These are phyloP conservation scores for Psittacula derbiana DNA, from an alignment of 2,797 vertebrate genomes.

Conservation along the genomic window DNA sequence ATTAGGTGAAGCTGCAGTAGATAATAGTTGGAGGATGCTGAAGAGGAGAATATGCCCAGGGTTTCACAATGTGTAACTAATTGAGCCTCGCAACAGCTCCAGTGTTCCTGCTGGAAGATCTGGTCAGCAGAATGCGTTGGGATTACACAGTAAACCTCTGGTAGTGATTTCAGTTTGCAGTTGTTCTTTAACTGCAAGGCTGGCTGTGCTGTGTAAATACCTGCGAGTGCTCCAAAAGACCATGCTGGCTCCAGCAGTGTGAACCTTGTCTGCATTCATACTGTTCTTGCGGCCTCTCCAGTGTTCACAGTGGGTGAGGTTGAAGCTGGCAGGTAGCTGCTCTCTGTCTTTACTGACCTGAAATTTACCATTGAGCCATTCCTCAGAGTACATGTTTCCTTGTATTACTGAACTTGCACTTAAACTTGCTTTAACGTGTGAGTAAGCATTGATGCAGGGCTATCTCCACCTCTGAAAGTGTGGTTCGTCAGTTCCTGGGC, in stretches of 20 bases:
- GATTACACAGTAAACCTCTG: neutral
- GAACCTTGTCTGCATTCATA: neutral
- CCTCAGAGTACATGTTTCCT: neutral
- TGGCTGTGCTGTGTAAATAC: neutral
- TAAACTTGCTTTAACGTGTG: neutral
- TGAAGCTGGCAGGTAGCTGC: neutral
- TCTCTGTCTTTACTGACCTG: neutral
- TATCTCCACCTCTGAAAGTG: neutral
- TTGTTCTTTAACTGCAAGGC: neutral
- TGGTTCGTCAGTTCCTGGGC: neutral
- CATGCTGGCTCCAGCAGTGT: accelerated
- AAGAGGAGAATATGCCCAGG: neutral
- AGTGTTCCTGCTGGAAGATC: neutral
- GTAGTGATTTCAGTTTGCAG: neutral
- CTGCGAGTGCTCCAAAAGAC: neutral
- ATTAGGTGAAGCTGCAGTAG: slow-evolving; percentile 44
- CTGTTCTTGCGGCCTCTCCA: neutral
- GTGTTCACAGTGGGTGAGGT: neutral
- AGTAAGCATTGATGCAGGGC: neutral
- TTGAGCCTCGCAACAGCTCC: neutral
- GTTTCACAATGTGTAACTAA: slow-evolving; percentile 7
- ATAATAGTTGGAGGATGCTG: slow-evolving; percentile 15
- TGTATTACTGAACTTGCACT: neutral
- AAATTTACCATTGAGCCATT: neutral
- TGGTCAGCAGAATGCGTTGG: slow-evolving; percentile 18